Evolutionary conservation across 2,797 vertebrate species (phyloP).

Genomic region (Melopsittacus undulatus): DNA sequence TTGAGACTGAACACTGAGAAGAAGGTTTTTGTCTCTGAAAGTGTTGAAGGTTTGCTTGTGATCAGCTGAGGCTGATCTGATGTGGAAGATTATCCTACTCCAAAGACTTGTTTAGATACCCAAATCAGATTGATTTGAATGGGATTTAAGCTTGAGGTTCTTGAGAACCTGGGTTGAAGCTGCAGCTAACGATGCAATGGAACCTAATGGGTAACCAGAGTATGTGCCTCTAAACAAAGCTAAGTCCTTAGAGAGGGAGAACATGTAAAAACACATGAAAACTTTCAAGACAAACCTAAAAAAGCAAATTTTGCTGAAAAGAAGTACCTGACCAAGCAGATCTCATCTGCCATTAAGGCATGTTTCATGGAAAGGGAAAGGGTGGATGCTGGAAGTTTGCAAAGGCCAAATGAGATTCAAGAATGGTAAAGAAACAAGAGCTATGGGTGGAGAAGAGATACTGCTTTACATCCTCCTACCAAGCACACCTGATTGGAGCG

Average conservation of each 20-base stretch:
- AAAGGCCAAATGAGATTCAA: not conserved
- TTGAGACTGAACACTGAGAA: not conserved
- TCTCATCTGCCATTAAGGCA: not conserved
- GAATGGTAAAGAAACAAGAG: not conserved
- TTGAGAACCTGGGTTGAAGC: not conserved
- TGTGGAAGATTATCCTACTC: not conserved
- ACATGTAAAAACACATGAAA: not conserved
- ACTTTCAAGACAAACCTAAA: not conserved
- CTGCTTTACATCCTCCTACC: not conserved
- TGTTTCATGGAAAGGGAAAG: not conserved
- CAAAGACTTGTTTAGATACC: not conserved
- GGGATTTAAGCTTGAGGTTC: not conserved
- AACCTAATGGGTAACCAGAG: not conserved
- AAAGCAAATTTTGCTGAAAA: not conserved
- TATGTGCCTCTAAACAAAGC: not conserved
- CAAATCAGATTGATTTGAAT: not conserved
- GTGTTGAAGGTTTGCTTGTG: not conserved
- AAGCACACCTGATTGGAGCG: not conserved
- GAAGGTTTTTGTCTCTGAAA: not conserved
- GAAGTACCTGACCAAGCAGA: not conserved
- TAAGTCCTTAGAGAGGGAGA: not conserved
- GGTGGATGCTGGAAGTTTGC: not conserved
- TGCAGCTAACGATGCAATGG: not conserved
- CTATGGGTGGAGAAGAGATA: not conserved
- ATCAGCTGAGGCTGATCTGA: not conserved